Conservation (phyloP, 2,797 vertebrate genomes). For the Pseudomugil tenellus region DNA sequence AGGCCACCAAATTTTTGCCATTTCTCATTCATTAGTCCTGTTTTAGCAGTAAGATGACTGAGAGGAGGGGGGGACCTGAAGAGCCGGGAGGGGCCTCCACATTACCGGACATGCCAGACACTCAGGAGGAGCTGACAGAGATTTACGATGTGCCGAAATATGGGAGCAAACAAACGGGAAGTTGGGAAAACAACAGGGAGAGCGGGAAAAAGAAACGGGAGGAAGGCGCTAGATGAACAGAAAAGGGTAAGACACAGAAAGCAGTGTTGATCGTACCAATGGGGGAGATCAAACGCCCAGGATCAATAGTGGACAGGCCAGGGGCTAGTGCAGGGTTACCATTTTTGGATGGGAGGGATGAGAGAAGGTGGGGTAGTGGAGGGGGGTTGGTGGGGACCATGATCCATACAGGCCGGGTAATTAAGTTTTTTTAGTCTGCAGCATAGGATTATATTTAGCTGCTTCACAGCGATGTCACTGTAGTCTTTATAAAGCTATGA, state of each 20-base stretch:
- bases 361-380: too few relatives aligned
- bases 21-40: constrained; percentile 79
- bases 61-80: constrained; percentile 50
- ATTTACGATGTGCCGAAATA: constrained; percentile 79
- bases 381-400: constrained; percentile 19
- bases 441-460: constrained; percentile 86
- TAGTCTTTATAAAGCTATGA: constrained; percentile 86
- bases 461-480: constrained; percentile 77
- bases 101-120: constrained; percentile 73
- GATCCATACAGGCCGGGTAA: constrained; percentile 72
- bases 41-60: constrained; percentile 61
- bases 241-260: constrained; percentile 40
- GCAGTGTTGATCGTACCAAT: constrained; percentile 67
- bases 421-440: constrained; percentile 81
- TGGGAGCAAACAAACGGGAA: constrained; percentile 74
- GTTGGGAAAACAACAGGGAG: constrained; percentile 50
- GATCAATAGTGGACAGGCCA: constrained; percentile 79
- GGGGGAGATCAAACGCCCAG: constrained; percentile 59
- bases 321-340: constrained; percentile 79
- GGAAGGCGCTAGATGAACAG: constrained; percentile 48
- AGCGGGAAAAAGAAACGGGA: constrained; percentile 49
- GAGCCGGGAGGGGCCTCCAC: constrained; percentile 67
- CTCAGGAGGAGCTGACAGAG: constrained; percentile 76
- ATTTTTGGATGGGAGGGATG: constrained; percentile 29
- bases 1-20: constrained; percentile 77